Evolutionary conservation across 92 coral and sea anemone genomes (phyloP), one percentile per base, ranked within the genome.

Genomic region (Epizoanthus scotinus): DNA sequence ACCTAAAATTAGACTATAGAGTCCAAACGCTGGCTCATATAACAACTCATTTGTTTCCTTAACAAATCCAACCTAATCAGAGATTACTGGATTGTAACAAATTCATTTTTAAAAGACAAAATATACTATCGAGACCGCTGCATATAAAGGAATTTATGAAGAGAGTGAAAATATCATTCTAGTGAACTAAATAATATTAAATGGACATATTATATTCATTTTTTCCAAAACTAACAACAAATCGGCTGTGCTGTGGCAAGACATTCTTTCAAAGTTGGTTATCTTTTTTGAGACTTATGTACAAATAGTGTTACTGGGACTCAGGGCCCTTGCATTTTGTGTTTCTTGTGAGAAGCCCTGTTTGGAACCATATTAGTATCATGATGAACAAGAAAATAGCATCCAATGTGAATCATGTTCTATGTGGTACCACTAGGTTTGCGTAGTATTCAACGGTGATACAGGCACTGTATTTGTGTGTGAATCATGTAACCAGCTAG

Each of bases 321-420:
- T 84, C 22, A 83, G 85, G 54, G 73, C 82, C 19, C 58, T 82
- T 67, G 82, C 60, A 53, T 87, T 71, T 84, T 87, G 87, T 34
- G 63, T 70, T 24, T 8, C 64, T 61, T 87, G 91, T 83, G 74
- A 38, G 20, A 78, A 66, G 42, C 82, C 78, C 12, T 83, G 87
- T 60, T 42, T 83, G 6, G 84, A 87, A 62, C 78, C 84, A 3
- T 84, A 87, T 6, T 84, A 85, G 40, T 70, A 78, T 85, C 74
- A 85, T 25, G 13, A 73, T 61, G 73, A 65, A 38, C 73, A 72
- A 38, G 85, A 87, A 25, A 64, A 79, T 34, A 83, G 87, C 63
- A 29, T 87, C 54, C 87, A 87, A 74, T 79, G 85, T 47, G 88
- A 87, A 31, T 79, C 81, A 53, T 84, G 91, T 64, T 50, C 68